These are phyloP conservation scores for Polypedilum vanderplanki DNA, from an alignment of 1,140 invertebrate genomes.

Conservation along the genomic window DNA sequence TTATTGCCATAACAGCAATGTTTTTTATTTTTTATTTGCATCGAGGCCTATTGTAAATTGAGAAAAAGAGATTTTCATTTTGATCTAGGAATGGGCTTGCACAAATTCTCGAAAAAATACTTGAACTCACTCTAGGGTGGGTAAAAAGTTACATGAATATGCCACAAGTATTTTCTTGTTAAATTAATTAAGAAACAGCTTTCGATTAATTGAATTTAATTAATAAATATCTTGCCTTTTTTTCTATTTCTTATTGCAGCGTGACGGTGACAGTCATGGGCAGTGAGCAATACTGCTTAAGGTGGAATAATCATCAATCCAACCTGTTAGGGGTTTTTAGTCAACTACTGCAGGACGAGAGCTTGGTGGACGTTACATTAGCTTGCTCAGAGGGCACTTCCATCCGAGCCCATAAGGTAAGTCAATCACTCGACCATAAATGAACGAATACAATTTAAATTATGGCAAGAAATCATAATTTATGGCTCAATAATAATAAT, in stretches of 20 bases:
- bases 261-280: conserved; percentile 85
- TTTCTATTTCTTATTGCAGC: conserved; percentile 53
- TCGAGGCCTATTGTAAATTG: conserved; percentile 5
- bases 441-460: conserved; percentile 15
- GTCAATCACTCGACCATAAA: conserved; percentile 30
- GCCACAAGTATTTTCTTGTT: background rate
- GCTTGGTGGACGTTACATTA: conserved; percentile 90
- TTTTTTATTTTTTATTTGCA: too few relatives aligned
- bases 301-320: conserved; percentile 94
- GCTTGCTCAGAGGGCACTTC: conserved; percentile 88
- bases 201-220: conserved; percentile 15
- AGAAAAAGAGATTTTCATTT: background rate
- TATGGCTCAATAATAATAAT: conserved; percentile 1
- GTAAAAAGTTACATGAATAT: background rate
- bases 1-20: background rate
- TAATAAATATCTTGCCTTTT: background rate
- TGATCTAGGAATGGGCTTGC: background rate
- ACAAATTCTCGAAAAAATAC: background rate
- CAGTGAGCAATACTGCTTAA: conserved; percentile 93
- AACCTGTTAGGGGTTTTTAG: conserved; percentile 90
- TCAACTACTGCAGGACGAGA: conserved; percentile 88
- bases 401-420: conserved; percentile 84
- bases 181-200: conserved; percentile 6
- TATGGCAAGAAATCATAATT: conserved; percentile 25
- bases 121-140: background rate